A percentile compares a stretch with the other conserved stretches of the same genome.
These are phyloP conservation scores for Elanus axillaris DNA, from an alignment of 2,113 vertebrate genomes.

Conservation along the genomic window DNA sequence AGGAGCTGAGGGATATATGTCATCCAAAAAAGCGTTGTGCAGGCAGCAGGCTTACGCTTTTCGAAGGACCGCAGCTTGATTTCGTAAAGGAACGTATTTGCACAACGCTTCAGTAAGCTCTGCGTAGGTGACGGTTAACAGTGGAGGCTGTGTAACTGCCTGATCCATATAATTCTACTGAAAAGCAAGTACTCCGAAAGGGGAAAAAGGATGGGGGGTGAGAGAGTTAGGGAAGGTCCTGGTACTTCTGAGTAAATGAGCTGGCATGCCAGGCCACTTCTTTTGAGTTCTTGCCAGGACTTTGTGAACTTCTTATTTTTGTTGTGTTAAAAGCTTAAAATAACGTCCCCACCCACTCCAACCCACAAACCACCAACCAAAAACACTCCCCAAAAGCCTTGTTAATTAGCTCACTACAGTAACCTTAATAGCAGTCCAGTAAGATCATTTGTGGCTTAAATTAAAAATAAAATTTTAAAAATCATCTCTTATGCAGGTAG, in stretches of 20 bases:
- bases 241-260: neutral
- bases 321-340: neutral
- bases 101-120: fast-evolving
- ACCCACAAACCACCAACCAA: neutral
- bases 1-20: neutral
- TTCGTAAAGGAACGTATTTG: fast-evolving
- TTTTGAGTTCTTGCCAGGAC: neutral
- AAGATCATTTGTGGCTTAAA: neutral
- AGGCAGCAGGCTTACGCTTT: neutral
- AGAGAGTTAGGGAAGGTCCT: fast-evolving
- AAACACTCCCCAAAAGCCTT: neutral
- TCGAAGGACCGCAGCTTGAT: fast-evolving
- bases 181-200: too few species aligned
- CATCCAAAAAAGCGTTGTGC: neutral
- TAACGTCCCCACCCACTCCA: neutral
- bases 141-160: neutral
- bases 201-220: fast-evolving
- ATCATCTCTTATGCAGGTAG: neutral
- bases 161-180: fast-evolving
- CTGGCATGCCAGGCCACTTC: fast-evolving
- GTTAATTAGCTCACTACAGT: fast-evolving
- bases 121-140: neutral
- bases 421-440: neutral
- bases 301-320: neutral
- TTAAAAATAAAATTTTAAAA: neutral